A percentile compares a stretch with the other conserved stretches of the same genome.
Evolutionary conservation across 2,888 invertebrate species (phyloP).

Genomic region (Nomada lathburiana): DNA sequence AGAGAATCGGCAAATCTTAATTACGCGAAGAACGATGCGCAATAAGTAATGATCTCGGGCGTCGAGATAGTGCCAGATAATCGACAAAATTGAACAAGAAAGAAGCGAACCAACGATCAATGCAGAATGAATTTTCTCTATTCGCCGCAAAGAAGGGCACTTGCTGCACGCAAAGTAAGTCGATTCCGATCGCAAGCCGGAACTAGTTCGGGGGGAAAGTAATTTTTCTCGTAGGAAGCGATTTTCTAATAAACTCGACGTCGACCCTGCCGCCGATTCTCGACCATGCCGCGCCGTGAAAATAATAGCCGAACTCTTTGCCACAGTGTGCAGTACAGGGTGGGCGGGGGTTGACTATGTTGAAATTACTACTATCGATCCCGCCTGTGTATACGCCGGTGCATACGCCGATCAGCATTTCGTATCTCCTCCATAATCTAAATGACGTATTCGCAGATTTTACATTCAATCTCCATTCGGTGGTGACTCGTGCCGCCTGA

Average conservation of each 20-base stretch:
- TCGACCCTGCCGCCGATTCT: constrained; percentile 18
- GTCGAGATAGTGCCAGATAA: too few relatives aligned
- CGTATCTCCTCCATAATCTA: constrained; percentile 55
- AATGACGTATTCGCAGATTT: constrained; percentile 60
- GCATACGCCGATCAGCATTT: constrained; percentile 56
- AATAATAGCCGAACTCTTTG: constrained; percentile 47
- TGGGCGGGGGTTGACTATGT: constrained; percentile 33
- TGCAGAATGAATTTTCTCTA: too few relatives aligned
- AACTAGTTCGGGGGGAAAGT: background rate
- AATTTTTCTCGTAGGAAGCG: background rate
- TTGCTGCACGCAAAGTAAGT: constrained; percentile 23
- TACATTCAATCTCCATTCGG: constrained; percentile 63
- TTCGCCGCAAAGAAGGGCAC: too few relatives aligned
- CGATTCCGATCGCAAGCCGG: background rate
- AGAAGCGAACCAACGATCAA: too few relatives aligned
- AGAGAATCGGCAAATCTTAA: too few relatives aligned
- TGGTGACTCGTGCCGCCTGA: constrained; percentile 43
- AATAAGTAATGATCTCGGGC: too few relatives aligned
- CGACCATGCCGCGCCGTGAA: constrained; percentile 26
- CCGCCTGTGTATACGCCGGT: constrained; percentile 17
- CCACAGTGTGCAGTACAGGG: background rate
- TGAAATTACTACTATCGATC: constrained; percentile 63
- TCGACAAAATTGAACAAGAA: too few relatives aligned
- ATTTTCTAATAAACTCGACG: constrained; percentile 32
- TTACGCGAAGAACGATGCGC: too few relatives aligned